phyloP scores from a whole-genome alignment of 53 echinoderm and acorn worm genomes.

The Crossaster papposus region DNA sequence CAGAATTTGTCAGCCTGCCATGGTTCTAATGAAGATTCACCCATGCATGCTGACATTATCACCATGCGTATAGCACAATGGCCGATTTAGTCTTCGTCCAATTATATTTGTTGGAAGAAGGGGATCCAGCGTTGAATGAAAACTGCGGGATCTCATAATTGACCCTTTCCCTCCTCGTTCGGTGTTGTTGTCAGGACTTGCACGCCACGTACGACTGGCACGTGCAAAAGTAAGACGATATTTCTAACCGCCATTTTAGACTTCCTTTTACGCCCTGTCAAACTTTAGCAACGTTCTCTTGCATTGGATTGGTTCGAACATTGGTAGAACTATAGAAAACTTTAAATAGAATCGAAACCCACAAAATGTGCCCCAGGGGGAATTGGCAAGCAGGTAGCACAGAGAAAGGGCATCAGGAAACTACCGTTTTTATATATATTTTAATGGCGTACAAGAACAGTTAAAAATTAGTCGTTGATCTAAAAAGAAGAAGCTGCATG shows the following conservation, averaged over 20 bases:
- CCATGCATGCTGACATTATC: background rate
- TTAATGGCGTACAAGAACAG: no score
- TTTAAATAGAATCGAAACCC: no score
- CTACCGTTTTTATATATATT: no score
- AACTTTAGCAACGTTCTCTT: background rate
- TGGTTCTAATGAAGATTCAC: background rate
- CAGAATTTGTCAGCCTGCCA: no score
- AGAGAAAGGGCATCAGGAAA: no score
- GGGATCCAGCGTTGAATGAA: conserved; percentile 34
- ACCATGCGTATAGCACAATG: background rate
- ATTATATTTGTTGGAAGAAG: background rate
- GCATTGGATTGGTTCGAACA: background rate
- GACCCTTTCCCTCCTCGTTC: conserved; percentile 18
- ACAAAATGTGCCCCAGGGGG: no score
- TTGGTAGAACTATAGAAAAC: background rate
- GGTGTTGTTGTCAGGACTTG: conserved; percentile 35
- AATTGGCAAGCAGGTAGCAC: no score
- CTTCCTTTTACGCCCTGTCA: background rate
- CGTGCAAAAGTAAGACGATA: conserved; percentile 8
- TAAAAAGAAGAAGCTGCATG: no score
- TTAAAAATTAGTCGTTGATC: no score
- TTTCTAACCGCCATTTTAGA: background rate
- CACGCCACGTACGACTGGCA: conserved; percentile 31
- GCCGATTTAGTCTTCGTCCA: background rate
- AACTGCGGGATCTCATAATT: conserved; percentile 39